Conservation (phyloP, 2,113 vertebrate genomes). For the Rhinolophus ferrumequinum region DNA sequence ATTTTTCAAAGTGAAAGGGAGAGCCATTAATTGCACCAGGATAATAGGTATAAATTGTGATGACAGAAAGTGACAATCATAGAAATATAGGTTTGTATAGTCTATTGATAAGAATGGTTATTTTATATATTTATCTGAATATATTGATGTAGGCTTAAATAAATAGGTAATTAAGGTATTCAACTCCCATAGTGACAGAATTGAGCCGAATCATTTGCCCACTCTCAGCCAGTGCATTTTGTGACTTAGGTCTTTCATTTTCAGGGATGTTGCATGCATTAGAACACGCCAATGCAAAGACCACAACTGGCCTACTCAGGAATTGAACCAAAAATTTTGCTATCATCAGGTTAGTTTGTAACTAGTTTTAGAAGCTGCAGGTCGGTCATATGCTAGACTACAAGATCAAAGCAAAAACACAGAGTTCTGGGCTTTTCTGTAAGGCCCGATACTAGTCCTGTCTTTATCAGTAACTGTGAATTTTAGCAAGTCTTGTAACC, state of each 20-base stretch:
- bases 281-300: no score
- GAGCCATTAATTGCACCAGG: not conserved
- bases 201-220: not conserved
- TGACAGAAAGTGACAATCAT: not conserved
- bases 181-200: not conserved
- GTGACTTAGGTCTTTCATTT: not conserved
- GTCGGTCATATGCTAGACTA: conserved; percentile 31
- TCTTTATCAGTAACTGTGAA: conserved; percentile 78
- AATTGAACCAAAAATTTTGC: not conserved
- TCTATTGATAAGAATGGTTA: not conserved
- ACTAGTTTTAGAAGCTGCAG: conserved; percentile 24
- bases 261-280: not conserved
- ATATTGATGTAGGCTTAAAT: conserved; percentile 23
- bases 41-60: not conserved
- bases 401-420: conserved; percentile 68
- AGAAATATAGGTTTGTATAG: not conserved
- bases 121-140: not conserved
- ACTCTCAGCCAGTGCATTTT: not conserved
- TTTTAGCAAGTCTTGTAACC: conserved; percentile 74
- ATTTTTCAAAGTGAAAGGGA: conserved; percentile 18
- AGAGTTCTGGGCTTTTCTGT: conserved; percentile 54
- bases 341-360: conserved; percentile 55
- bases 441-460: conserved; percentile 58
- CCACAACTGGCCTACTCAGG: not conserved
- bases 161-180: not conserved